phyloP scores from a whole-genome alignment of 2,113 vertebrate species.

The Lepisosteus osseus region DNA sequence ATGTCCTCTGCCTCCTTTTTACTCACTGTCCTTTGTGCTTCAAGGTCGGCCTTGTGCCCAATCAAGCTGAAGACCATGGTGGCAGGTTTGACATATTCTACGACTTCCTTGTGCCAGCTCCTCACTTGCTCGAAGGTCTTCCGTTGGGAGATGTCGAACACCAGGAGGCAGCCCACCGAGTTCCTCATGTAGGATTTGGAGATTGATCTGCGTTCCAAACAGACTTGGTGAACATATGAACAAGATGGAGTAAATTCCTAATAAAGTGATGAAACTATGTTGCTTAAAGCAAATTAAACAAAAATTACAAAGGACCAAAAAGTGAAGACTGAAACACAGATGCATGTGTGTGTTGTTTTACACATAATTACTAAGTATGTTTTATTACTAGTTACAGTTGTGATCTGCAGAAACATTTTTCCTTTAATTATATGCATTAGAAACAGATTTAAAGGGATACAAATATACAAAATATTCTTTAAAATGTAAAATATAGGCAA shows the following conservation, averaged over 20 bases:
- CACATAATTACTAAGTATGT: no score
- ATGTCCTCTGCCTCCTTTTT: constrained; percentile 26
- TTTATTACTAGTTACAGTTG: no score
- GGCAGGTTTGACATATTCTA: constrained; percentile 33
- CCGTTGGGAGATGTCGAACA: constrained; percentile 37
- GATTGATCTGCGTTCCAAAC: constrained; percentile 29
- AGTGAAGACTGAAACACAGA: no score
- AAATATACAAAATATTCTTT: no score
- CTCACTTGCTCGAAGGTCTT: constrained; percentile 24
- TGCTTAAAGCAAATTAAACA: neutral
- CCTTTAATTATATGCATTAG: no score
- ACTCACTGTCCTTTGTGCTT: constrained; percentile 19
- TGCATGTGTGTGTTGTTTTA: no score
- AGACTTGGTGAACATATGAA: no score
- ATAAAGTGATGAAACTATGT: neutral
- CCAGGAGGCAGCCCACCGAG: constrained; percentile 37
- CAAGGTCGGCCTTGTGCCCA: constrained; percentile 37
- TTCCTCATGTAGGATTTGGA: constrained; percentile 41
- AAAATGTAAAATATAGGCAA: no score
- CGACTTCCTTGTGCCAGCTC: constrained; percentile 31
- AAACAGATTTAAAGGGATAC: no score
- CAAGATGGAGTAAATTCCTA: no score
- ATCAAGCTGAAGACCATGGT: constrained; percentile 35
- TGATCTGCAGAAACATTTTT: no score
- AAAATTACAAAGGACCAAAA: no score